These are phyloP conservation scores for Alentia gelatinosa DNA, from an alignment of 2,888 invertebrate species.

Conservation along the genomic window DNA sequence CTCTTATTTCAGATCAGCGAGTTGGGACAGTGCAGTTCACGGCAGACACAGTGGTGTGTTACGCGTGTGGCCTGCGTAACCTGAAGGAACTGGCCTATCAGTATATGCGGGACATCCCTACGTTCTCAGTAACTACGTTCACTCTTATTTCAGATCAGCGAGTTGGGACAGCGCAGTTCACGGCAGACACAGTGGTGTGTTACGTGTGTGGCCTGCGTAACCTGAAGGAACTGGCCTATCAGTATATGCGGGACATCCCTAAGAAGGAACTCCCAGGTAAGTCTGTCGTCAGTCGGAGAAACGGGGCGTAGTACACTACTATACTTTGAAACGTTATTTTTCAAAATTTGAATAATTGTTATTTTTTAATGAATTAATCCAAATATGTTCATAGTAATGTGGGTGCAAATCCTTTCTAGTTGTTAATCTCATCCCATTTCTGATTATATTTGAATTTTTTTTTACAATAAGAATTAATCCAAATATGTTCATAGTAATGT, in stretches of 20 bases:
- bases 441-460: no score
- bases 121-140: background rate
- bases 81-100: conserved; percentile 76
- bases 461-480: no score
- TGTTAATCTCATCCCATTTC: no score
- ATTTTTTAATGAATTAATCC: no score
- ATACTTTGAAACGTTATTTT: no score
- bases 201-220: conserved; percentile 74
- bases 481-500: no score
- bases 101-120: conserved; percentile 74
- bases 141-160: background rate
- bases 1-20: no score
- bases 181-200: conserved; percentile 69
- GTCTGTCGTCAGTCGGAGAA: background rate
- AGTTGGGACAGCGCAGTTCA: background rate
- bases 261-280: conserved; percentile 74
- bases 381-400: no score
- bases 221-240: conserved; percentile 75
- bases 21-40: background rate
- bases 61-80: conserved; percentile 73
- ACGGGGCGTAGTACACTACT: background rate
- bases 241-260: conserved; percentile 74
- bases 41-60: conserved; percentile 70
- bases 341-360: no score
- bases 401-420: no score